phyloP scores from a whole-genome alignment of 2,797 vertebrate species.

The Alcedo atthis region DNA sequence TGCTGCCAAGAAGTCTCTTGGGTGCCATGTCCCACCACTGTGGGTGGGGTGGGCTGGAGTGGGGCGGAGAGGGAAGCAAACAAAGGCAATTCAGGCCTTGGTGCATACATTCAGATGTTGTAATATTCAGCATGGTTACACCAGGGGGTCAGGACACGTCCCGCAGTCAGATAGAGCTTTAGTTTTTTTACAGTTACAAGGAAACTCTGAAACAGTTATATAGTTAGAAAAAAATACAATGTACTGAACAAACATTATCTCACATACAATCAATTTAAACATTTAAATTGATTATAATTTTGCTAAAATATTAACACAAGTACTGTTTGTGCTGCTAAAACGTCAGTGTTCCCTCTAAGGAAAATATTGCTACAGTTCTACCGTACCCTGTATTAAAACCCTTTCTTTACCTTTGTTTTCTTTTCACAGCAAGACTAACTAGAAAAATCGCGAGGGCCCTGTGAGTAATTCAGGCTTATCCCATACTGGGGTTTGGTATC shows the following conservation, averaged over 20 bases:
- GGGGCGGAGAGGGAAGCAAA: background rate
- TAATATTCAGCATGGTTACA: constrained; percentile 52
- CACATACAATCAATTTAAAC: constrained; percentile 74
- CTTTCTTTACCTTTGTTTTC: background rate
- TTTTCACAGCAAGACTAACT: background rate
- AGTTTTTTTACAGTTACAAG: constrained; percentile 53
- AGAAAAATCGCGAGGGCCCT: background rate
- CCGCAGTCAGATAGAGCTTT: constrained; percentile 51
- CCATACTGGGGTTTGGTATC: background rate
- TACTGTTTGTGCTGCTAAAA: constrained; percentile 71
- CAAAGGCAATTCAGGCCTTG: constrained; percentile 53
- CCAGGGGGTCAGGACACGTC: constrained; percentile 33
- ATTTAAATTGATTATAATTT: constrained; percentile 72
- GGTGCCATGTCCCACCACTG: background rate
- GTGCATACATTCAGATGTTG: constrained; percentile 66
- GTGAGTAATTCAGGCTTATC: background rate
- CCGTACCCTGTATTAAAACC: constrained; percentile 33
- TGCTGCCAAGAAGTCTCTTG: background rate
- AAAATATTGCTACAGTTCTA: constrained; percentile 73
- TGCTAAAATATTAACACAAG: constrained; percentile 68
- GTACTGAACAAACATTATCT: constrained; percentile 73
- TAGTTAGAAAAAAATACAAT: constrained; percentile 68
- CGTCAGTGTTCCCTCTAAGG: constrained; percentile 80
- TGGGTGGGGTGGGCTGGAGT: background rate
- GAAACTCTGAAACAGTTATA: constrained; percentile 65